Evolutionary conservation across 2,888 invertebrate genomes (phyloP).

Genomic region (Ochropleura plecta): DNA sequence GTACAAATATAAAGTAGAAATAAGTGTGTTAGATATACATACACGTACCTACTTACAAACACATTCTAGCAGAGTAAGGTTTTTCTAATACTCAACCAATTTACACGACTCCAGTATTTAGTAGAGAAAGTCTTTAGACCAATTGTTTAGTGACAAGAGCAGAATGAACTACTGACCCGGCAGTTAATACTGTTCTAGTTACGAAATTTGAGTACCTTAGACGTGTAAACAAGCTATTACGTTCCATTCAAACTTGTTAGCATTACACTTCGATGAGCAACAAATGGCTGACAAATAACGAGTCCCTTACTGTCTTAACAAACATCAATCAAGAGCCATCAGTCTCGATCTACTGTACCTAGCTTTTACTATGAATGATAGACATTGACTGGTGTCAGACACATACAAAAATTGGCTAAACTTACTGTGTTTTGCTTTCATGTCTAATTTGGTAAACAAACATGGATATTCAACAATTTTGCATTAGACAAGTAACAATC

Average conservation of each 20-base stretch:
- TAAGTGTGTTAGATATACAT: conserved; percentile 26
- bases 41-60: conserved; percentile 23
- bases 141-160: conserved; percentile 10
- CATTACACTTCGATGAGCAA: neutral
- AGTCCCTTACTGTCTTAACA: conserved; percentile 23
- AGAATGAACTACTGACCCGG: conserved; percentile 7
- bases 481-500: too few relatives aligned
- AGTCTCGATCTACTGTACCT: conserved; percentile 56
- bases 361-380: conserved; percentile 47
- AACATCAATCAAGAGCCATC: conserved; percentile 38
- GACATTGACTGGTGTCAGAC: conserved; percentile 50
- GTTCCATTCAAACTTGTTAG: conserved; percentile 9
- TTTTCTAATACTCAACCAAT: neutral
- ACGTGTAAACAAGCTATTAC: conserved; percentile 21
- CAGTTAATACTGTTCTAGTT: conserved; percentile 4
- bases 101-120: conserved; percentile 42
- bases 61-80: conserved; percentile 39
- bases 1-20: conserved; percentile 51
- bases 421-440: conserved; percentile 13
- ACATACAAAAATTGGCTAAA: conserved; percentile 44
- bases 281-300: conserved; percentile 14
- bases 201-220: conserved; percentile 14
- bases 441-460: conserved; percentile 23
- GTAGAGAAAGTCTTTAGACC: conserved; percentile 32
- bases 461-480: neutral